Conservation (phyloP, 2,113 vertebrate genomes). For the Suncus etruscus region DNA sequence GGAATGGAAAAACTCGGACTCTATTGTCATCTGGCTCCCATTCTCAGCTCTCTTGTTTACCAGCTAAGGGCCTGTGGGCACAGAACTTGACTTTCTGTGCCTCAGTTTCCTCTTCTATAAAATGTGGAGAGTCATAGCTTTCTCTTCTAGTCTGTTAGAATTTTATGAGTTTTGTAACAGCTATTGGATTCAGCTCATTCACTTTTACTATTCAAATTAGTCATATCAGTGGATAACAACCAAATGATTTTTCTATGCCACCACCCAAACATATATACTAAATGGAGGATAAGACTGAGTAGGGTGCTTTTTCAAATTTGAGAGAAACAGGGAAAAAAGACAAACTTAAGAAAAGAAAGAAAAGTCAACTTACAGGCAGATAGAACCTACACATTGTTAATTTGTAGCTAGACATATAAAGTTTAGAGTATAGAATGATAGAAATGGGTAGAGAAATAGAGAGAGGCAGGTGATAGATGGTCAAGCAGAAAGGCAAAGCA, state of each 20-base stretch:
- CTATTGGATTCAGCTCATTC: conserved; percentile 4
- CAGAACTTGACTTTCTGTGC: not conserved
- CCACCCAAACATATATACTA: not conserved
- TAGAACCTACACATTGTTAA: not conserved
- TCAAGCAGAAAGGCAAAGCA: too few species aligned
- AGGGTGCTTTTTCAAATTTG: not conserved
- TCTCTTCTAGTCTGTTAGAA: not conserved
- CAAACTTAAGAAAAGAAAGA: too few species aligned
- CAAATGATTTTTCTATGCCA: conserved; percentile 4
- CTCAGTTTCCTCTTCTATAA: not conserved
- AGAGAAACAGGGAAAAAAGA: too few species aligned
- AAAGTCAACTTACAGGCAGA: not conserved
- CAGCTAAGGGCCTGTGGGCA: rapidly evolving
- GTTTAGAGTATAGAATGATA: not conserved
- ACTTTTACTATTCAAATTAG: conserved; percentile 42
- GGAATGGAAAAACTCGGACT: not conserved
- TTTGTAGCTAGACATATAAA: not conserved
- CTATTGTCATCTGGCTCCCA: not conserved
- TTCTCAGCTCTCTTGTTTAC: not conserved
- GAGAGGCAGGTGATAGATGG: not conserved
- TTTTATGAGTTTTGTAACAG: not conserved
- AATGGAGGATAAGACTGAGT: not conserved
- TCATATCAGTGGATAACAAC: not conserved
- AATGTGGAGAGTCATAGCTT: not conserved
- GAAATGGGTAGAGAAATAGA: not conserved